Conservation (phyloP, 2,888 invertebrate genomes). For the Eueremaeus valkanovi region DNA sequence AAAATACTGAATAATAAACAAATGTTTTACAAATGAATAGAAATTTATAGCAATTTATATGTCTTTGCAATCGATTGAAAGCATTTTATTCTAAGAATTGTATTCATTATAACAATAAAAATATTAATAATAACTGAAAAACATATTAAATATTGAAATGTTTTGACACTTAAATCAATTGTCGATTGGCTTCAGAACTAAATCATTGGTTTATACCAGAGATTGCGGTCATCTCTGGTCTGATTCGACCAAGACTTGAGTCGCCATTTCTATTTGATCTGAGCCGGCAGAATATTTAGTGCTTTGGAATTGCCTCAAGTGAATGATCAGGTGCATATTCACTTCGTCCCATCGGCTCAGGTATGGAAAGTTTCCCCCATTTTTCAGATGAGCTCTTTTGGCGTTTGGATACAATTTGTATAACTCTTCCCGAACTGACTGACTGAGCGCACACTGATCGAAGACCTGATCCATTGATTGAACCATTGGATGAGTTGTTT, state of each 20-base stretch:
- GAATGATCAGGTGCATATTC: slow-evolving; percentile 76
- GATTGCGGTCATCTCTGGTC: background rate
- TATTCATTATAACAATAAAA: no score
- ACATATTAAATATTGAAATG: no score
- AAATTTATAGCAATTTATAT: no score
- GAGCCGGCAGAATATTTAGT: slow-evolving; percentile 52
- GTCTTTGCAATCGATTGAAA: no score
- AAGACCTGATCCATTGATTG: slow-evolving; percentile 59
- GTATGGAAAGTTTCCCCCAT: slow-evolving; percentile 86
- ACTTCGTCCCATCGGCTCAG: slow-evolving; percentile 81
- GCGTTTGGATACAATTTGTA: slow-evolving; percentile 81
- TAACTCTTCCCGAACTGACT: slow-evolving; percentile 69
- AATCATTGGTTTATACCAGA: no score
- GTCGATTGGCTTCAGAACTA: no score
- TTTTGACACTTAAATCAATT: no score
- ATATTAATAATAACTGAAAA: no score
- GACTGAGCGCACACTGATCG: slow-evolving; percentile 77
- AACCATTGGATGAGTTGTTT: no score
- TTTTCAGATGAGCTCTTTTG: slow-evolving; percentile 78
- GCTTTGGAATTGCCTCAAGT: slow-evolving; percentile 66
- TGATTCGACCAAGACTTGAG: background rate
- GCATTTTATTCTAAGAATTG: no score
- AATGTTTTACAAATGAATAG: no score
- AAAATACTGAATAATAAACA: no score
- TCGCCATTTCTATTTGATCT: slow-evolving; percentile 9